Evolutionary conservation across 2,888 invertebrate species (phyloP), one percentile per base, ranked within the genome.

Genomic region (Poecilobothrus nobilitatus): DNA sequence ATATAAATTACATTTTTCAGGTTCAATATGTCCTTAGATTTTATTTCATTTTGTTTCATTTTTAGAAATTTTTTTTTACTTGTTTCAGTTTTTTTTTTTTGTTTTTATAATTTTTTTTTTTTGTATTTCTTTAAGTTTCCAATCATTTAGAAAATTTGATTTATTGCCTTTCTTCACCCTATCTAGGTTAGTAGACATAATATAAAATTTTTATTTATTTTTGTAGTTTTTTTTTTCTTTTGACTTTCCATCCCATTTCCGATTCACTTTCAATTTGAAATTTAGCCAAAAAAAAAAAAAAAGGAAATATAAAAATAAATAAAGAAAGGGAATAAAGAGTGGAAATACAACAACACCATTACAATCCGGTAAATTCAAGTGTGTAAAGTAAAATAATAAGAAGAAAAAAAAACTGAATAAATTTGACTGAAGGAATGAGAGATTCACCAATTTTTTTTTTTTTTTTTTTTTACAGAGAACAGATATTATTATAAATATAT

Each of bases 101-200:
- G 15, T 9, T n/a, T 53, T 53, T 3, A 12, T 53, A 15, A 2
- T 12, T 53, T 53, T 53, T 18, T 53, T 18, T 53, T 53, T 53
- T 53, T 15, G 53, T 18, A 12, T 53, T 53, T 53, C 53, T 53
- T 53, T 53, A 5, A 53, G 53, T 53, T 53, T 53, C 18, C 53
- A 53, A 53, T 53, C 53, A 53, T 53, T 53, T 53, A 53, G 53
- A 53, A 53, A 53, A 53, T 53, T 53, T 53, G 53, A 53, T 53
- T 53, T 53, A 53, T 53, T 53, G 18, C 53, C 18, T 53, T 18
- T 53, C 18, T 53, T 53, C 53, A 53, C 53, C 53, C 53, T 53
- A 53, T 53, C 53, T 53, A n/a, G 53, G 53, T 53, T 53, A 53
- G 53, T 53, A 53, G 53, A 53, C 6, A 53, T 53, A 53, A 53